These are phyloP conservation scores for Acleris sparsana DNA, from an alignment of 2,888 invertebrate species.

Conservation along the genomic window DNA sequence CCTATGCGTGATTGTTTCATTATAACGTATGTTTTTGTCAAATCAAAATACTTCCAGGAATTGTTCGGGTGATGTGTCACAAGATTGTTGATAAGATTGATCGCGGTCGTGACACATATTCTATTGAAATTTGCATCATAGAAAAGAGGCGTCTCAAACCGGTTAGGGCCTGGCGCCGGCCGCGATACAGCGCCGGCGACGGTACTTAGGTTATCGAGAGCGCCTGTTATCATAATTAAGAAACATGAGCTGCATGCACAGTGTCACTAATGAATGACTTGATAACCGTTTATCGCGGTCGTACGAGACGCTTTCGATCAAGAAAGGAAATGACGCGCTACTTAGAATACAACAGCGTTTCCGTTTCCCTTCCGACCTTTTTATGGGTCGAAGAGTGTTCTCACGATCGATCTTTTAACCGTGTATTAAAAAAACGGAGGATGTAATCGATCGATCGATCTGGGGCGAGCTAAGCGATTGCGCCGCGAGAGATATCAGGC, in stretches of 20 bases:
- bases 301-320: slow-evolving; percentile 62
- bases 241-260: slow-evolving; percentile 56
- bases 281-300: slow-evolving; percentile 66
- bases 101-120: slow-evolving; percentile 25
- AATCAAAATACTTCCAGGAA: slow-evolving; percentile 27
- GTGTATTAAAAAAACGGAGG: slow-evolving; percentile 56
- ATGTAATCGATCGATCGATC: slow-evolving; percentile 61
- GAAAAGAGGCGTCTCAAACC: slow-evolving; percentile 19
- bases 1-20: slow-evolving; percentile 50
- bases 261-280: slow-evolving; percentile 65
- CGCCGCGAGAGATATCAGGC: slow-evolving; percentile 55
- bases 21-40: slow-evolving; percentile 43
- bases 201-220: slow-evolving; percentile 49
- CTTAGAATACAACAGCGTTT: slow-evolving; percentile 71
- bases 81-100: slow-evolving; percentile 24
- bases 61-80: slow-evolving; percentile 25
- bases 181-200: slow-evolving; percentile 31
- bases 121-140: slow-evolving; percentile 21
- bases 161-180: slow-evolving; percentile 42
- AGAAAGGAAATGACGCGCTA: slow-evolving; percentile 73
- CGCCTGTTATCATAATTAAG: slow-evolving; percentile 49
- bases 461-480: slow-evolving; percentile 46
- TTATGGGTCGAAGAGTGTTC: slow-evolving; percentile 59
- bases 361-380: slow-evolving; percentile 72
- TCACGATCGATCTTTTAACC: slow-evolving; percentile 64